Conservation (phyloP, 2,888 invertebrate genomes). For the Rhagophthalmus giganteus region DNA sequence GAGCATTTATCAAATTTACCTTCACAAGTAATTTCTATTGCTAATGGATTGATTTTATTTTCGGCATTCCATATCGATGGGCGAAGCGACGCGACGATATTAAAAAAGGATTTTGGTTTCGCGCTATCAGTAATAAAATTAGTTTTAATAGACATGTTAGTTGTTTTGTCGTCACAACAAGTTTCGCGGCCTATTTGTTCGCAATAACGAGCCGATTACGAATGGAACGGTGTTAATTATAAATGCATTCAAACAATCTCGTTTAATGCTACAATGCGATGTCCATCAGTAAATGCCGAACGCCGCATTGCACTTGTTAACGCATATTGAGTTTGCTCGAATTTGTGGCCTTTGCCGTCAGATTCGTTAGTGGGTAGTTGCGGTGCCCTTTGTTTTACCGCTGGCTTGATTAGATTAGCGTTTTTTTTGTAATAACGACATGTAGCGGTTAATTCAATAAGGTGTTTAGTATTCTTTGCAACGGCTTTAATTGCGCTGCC, state of each 20-base stretch:
- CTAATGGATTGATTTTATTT: no score
- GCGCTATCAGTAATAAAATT: no score
- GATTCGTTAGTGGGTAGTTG: slow-evolving; percentile 23
- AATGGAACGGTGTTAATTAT: not conserved
- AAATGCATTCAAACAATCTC: slow-evolving; percentile 2
- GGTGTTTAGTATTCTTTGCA: slow-evolving; percentile 6
- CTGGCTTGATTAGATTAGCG: slow-evolving; percentile 11
- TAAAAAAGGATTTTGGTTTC: no score
- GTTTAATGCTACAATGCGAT: not conserved
- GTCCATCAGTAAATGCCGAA: slow-evolving; percentile 19
- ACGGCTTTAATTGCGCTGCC: no score
- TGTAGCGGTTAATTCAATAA: slow-evolving; percentile 10
- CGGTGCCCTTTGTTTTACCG: slow-evolving; percentile 11
- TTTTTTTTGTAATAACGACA: slow-evolving; percentile 6
- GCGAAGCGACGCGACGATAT: no score
- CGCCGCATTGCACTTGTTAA: slow-evolving; percentile 30
- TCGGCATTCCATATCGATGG: no score
- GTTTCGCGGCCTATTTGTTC: not conserved
- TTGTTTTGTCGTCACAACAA: no score
- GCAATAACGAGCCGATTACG: not conserved
- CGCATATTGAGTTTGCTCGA: slow-evolving; percentile 33
- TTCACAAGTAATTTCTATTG: no score
- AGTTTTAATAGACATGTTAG: no score
- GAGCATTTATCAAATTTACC: no score
- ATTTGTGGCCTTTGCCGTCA: slow-evolving; percentile 25